Evolutionary conservation across 2,888 invertebrate species (phyloP).

Genomic region (Drosophila macrothrix): DNA sequence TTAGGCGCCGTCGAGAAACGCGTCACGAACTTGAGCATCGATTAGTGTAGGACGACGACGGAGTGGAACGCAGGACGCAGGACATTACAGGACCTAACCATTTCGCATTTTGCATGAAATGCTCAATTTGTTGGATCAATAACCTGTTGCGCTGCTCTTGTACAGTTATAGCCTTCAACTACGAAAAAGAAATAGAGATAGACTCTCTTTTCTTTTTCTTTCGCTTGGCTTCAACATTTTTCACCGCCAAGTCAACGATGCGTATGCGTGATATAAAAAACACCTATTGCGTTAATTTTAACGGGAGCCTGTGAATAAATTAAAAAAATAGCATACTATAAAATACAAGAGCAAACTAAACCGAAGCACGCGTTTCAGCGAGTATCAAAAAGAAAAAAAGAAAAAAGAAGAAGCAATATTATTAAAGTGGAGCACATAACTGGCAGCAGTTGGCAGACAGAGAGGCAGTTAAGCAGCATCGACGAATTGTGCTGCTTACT

Average conservation of each 20-base stretch:
- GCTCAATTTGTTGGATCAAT: conserved; percentile 65
- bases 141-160: conserved; percentile 66
- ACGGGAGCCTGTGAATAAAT: conserved; percentile 53
- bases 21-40: conserved; percentile 71
- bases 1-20: conserved; percentile 65
- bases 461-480: conserved; percentile 26
- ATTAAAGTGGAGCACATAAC: conserved; percentile 30
- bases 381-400: conserved; percentile 6
- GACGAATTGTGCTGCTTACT: conserved; percentile 22
- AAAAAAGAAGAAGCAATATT: neutral
- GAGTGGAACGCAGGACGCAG: conserved; percentile 3
- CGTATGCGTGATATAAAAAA: conserved; percentile 32
- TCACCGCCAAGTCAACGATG: conserved; percentile 26
- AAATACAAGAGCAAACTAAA: neutral
- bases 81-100: conserved; percentile 24
- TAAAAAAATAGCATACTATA: conserved; percentile 10
- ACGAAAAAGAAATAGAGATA: neutral
- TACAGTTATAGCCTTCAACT: conserved; percentile 40
- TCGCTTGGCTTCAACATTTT: conserved; percentile 1
- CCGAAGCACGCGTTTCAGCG: conserved; percentile 35
- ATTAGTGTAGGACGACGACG: conserved; percentile 62
- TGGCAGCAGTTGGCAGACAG: conserved; percentile 27
- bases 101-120: conserved; percentile 51
- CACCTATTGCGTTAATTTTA: conserved; percentile 45
- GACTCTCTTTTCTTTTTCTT: neutral